Conservation (phyloP, 2,888 invertebrate genomes). For the Coelopa pilipes region DNA sequence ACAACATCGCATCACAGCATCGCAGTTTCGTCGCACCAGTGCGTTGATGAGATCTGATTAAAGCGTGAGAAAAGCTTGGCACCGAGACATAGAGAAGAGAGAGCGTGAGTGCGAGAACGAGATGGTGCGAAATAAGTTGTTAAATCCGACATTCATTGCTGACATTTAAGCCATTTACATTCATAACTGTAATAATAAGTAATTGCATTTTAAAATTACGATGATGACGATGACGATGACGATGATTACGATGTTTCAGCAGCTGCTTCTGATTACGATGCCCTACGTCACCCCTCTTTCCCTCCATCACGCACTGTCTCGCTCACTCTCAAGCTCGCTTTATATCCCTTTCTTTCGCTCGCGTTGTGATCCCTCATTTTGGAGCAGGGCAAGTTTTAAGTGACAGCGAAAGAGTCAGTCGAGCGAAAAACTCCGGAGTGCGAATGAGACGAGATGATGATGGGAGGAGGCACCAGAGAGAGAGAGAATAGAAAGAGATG, state of each 20-base stretch:
- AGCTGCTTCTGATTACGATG: background rate
- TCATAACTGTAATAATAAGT: conserved; percentile 29
- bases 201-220: conserved; percentile 27
- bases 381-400: background rate
- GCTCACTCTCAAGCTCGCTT: no score
- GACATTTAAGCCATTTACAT: conserved; percentile 29
- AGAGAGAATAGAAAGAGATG: background rate
- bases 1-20: background rate
- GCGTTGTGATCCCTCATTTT: background rate
- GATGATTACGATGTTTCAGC: background rate
- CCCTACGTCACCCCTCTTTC: background rate
- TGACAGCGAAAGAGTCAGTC: conserved; percentile 3
- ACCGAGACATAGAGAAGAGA: no score
- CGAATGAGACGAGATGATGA: no score
- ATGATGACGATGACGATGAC: conserved; percentile 19
- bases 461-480: conserved; percentile 1
- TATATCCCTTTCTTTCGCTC: no score
- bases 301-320: no score
- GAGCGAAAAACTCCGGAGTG: no score
- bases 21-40: conserved; percentile 10
- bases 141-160: conserved; percentile 14
- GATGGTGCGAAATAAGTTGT: conserved; percentile 14
- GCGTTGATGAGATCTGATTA: conserved; percentile 25
- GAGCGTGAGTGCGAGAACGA: background rate
- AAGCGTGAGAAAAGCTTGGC: conserved; percentile 8